These are phyloP conservation scores for Prorops nasuta DNA, from an alignment of 1,140 invertebrate species.

Conservation along the genomic window DNA sequence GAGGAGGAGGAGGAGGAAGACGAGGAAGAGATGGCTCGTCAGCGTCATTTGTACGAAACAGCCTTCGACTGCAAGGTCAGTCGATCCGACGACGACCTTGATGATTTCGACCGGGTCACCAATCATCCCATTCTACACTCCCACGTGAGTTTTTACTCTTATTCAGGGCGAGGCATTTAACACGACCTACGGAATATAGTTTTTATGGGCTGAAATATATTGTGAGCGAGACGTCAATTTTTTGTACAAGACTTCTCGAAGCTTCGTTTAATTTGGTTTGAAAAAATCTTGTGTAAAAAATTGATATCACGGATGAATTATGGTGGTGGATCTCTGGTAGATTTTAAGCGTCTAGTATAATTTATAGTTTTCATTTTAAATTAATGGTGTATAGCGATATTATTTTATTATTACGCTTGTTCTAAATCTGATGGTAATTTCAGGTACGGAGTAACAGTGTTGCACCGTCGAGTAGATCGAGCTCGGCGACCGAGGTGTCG, in stretches of 20 bases:
- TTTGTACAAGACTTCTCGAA: too few species aligned
- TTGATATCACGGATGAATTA: too few species aligned
- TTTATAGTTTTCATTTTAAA: too few species aligned
- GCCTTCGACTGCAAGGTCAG: slow-evolving; percentile 85
- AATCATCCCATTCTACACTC: slow-evolving; percentile 74
- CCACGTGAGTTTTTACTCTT: slow-evolving; percentile 51
- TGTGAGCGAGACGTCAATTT: too few species aligned
- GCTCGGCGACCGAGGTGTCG: slow-evolving; percentile 44
- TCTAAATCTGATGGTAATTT: slow-evolving; percentile 13
- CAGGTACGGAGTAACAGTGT: slow-evolving; percentile 36
- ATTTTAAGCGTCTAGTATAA: too few species aligned
- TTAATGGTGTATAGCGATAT: too few species aligned
- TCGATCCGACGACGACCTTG: slow-evolving; percentile 77
- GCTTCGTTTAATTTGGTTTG: too few species aligned
- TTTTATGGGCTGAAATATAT: too few species aligned
- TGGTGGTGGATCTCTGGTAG: too few species aligned
- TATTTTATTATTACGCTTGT: slow-evolving; percentile 1
- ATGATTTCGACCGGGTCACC: slow-evolving; percentile 76
- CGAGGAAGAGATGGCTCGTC: slow-evolving; percentile 66
- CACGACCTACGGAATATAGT: too few species aligned
- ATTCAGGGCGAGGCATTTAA: slow-evolving; percentile 10
- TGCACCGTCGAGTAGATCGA: slow-evolving; percentile 36
- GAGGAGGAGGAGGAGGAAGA: slow-evolving; percentile 43
- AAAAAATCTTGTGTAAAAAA: too few species aligned
- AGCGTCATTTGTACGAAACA: slow-evolving; percentile 81